These are phyloP conservation scores for Megalops atlanticus DNA, from an alignment of 2,113 vertebrate species.

Conservation along the genomic window DNA sequence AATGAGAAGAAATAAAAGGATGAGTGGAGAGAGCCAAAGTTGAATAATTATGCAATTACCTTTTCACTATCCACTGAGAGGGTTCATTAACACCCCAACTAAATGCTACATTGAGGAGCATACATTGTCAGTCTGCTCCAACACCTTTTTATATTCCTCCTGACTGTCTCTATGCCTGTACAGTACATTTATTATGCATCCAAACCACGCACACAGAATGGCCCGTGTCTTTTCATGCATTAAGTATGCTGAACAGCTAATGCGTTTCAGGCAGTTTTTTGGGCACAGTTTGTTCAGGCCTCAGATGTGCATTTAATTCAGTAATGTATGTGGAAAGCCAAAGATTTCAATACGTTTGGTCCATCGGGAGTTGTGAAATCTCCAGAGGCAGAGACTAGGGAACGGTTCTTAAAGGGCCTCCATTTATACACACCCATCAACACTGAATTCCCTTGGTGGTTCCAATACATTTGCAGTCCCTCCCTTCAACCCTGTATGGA, in stretches of 20 bases:
- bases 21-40: background rate
- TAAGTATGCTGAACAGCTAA: background rate
- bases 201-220: background rate
- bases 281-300: background rate
- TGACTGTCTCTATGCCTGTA: too few relatives aligned
- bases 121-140: too few relatives aligned
- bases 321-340: background rate
- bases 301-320: background rate
- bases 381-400: slow-evolving; percentile 36
- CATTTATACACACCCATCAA: slow-evolving; percentile 43
- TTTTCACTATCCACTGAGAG: background rate
- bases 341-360: slow-evolving; percentile 14
- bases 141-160: too few relatives aligned
- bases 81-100: background rate
- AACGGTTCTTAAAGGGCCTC: slow-evolving; percentile 39
- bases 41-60: background rate
- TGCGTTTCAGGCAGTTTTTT: background rate
- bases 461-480: slow-evolving; percentile 25
- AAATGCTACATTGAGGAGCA: too few relatives aligned
- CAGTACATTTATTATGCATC: too few relatives aligned
- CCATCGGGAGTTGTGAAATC: slow-evolving; percentile 16
- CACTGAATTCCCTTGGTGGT: slow-evolving; percentile 41
- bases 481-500: background rate
- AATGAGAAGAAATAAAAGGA: slow-evolving; percentile 16
- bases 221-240: background rate